A percentile compares a stretch with the other conserved stretches of the same genome.
phyloP scores from a whole-genome alignment of 2,113 vertebrate species.

The Pteropus alecto region DNA sequence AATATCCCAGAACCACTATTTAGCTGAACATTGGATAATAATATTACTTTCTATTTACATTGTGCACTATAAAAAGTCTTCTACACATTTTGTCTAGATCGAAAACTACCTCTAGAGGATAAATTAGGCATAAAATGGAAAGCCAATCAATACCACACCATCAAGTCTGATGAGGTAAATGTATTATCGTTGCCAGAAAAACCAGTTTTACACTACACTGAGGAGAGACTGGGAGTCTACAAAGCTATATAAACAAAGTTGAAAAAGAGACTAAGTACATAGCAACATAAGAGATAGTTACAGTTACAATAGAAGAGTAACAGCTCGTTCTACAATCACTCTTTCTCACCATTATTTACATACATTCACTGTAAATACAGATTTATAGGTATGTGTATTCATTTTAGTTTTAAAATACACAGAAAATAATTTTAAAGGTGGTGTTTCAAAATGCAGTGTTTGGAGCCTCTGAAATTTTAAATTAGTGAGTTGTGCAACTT shows the following conservation, averaged over 20 bases:
- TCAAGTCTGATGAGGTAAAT: neutral
- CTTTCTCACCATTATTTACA: neutral
- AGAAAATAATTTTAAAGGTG: neutral
- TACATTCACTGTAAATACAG: neutral
- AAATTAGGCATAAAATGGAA: slow-evolving; percentile 2
- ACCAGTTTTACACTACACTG: neutral
- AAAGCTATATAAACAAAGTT: neutral
- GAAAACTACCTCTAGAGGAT: neutral
- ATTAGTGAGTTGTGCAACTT: neutral
- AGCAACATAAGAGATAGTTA: neutral
- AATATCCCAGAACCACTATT: neutral
- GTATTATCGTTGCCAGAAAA: neutral
- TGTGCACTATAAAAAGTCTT: neutral
- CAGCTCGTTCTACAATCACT: neutral
- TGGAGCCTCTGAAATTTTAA: neutral
- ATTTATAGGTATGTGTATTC: neutral
- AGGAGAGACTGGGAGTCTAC: neutral
- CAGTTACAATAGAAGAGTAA: neutral
- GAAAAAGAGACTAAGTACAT: neutral
- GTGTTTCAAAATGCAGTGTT: neutral
- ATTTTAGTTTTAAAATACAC: neutral
- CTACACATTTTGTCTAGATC: neutral
- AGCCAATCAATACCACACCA: neutral
- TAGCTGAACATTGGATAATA: neutral
- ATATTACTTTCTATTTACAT: neutral